phyloP scores from a whole-genome alignment of 2,797 vertebrate genomes.

The Anguilla anguilla region DNA sequence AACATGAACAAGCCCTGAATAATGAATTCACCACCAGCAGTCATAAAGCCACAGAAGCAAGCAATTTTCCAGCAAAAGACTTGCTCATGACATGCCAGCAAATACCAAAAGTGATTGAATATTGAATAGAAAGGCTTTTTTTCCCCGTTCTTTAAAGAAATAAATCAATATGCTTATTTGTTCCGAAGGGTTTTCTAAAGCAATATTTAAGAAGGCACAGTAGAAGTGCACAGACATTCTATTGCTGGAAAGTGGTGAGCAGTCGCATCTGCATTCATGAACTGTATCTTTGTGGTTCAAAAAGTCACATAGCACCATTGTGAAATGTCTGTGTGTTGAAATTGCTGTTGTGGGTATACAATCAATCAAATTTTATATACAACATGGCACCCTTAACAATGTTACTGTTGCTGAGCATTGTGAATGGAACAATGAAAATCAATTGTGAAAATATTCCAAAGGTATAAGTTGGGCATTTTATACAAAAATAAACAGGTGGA shows the following conservation, averaged over 20 bases:
- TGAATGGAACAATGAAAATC: not conserved
- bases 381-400: not conserved
- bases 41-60: constrained; percentile 45
- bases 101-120: not conserved
- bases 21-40: constrained; percentile 48
- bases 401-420: not conserved
- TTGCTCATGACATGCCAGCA: constrained; percentile 9
- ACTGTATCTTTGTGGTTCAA: not conserved
- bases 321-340: not conserved
- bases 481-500: not conserved
- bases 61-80: constrained; percentile 34
- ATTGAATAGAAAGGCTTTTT: not conserved
- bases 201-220: not conserved
- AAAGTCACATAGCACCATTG: not conserved
- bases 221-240: not conserved
- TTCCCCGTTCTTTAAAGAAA: not conserved
- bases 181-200: not conserved
- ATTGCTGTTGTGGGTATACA: not conserved
- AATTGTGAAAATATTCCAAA: not conserved
- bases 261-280: not conserved
- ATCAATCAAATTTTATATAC: not conserved
- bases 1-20: constrained; percentile 55
- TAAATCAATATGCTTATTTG: not conserved
- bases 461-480: not conserved
- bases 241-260: not conserved